Base-by-base conservation (phyloP, 2,113 vertebrate genomes). In the Myiozetetes cayanensis region DNA sequence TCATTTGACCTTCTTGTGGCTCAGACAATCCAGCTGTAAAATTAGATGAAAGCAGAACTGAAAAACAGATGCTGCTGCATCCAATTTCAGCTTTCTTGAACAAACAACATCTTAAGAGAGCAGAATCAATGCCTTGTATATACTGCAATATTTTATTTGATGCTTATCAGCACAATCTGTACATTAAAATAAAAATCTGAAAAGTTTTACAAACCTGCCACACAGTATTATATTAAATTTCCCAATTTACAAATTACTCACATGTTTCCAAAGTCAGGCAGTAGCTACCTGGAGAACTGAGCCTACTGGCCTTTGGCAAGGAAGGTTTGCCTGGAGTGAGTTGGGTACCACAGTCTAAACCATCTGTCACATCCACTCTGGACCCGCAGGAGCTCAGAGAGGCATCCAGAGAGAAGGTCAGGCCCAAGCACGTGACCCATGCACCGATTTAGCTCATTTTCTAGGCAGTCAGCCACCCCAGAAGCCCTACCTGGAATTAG, bases 1-100 rank as follows among this genome's bases (percentile, higher is more conserved):
- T 92, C 87, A 95, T 95, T 92, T 96, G 91, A 96, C 80, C 75
- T 92, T 87, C 94, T 96, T 91, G 66, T 95, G 87, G 90, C 71
- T 96, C 95, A 96, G 87, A 62, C 74, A 97, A 91, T 76, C 84
- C 95, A 96, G 92, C 96, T 97, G 96, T 96, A 96, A 96, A 97
- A 97, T 96, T 96, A 96, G 95, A 96, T 97, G 96, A 97, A 96
- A 97, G 96, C 66, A 94, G 83, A 92, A 90, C 92, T 63, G 90
- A 85, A 92, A 89, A 97, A 71, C 94, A 97, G 94, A 96, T 96
- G 96, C 87, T 96, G 74, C 87, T 91, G 89, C 78, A 85, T 85
- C 84, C 70, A 95, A 31, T 92, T 85, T 94, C 56, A 85, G 86
- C 62, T 90, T 95, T 95, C 37, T n/a, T 93, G 70, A 96, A 52